Evolutionary conservation across 2,888 invertebrate genomes (phyloP).

Genomic region (Syrista parreyssii): DNA sequence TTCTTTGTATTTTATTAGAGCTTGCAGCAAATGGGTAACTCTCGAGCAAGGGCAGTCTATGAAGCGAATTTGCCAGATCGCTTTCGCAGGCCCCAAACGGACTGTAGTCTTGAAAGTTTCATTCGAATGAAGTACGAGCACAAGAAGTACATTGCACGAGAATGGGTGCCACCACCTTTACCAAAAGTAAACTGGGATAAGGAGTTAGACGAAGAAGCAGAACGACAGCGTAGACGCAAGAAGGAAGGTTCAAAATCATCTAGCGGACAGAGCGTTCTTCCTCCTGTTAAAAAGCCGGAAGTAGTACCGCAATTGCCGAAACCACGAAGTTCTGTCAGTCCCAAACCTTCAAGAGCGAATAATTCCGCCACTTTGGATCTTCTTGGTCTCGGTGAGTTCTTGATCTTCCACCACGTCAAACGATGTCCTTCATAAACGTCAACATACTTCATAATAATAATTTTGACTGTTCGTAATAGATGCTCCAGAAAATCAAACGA

Average conservation of each 20-base stretch:
- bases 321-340: slow-evolving; percentile 69
- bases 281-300: slow-evolving; percentile 63
- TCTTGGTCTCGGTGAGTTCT: slow-evolving; percentile 66
- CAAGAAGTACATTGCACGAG: slow-evolving; percentile 98
- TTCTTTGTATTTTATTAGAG: slow-evolving; percentile 64
- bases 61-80: slow-evolving; percentile 97
- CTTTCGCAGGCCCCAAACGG: slow-evolving; percentile 94
- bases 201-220: slow-evolving; percentile 88
- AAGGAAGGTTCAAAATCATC: slow-evolving; percentile 74
- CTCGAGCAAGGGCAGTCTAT: slow-evolving; percentile 94
- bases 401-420: background rate
- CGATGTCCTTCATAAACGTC: background rate
- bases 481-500: slow-evolving; percentile 53
- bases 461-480: slow-evolving; percentile 33
- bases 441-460: background rate
- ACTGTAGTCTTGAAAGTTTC: slow-evolving; percentile 93
- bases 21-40: slow-evolving; percentile 98
- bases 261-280: slow-evolving; percentile 58
- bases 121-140: slow-evolving; percentile 98
- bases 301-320: slow-evolving; percentile 72
- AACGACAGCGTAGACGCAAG: slow-evolving; percentile 85
- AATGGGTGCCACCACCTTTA: slow-evolving; percentile 91
- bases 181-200: slow-evolving; percentile 86
- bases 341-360: slow-evolving; percentile 67
- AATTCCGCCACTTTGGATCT: slow-evolving; percentile 67